Conservation (phyloP, 2,113 vertebrate genomes). For the Thamnophis sirtalis region DNA sequence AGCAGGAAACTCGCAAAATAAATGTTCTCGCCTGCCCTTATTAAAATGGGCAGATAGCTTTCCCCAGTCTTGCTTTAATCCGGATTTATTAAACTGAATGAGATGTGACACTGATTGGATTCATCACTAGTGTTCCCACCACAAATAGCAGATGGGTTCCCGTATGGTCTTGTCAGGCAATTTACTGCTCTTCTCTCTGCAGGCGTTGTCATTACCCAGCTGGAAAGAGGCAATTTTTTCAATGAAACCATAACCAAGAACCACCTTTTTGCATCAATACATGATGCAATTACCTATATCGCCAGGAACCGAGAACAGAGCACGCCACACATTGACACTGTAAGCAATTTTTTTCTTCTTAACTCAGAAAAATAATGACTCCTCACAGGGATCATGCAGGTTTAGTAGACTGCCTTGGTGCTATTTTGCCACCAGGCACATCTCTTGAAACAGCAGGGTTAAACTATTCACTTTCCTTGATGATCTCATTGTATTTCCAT, state of each 20-base stretch:
- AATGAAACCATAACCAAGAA: slow-evolving; percentile 79
- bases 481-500: no score
- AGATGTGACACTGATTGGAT: neutral
- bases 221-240: slow-evolving; percentile 84
- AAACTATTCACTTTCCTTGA: neutral
- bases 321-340: slow-evolving; percentile 36
- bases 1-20: neutral
- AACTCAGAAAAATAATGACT: neutral
- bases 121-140: neutral
- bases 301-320: slow-evolving; percentile 4
- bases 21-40: neutral
- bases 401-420: neutral
- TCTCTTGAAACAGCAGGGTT: neutral
- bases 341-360: neutral
- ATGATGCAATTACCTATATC: slow-evolving; percentile 75
- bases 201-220: slow-evolving; percentile 75
- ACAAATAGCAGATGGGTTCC: neutral
- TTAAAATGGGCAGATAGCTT: neutral
- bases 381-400: no score
- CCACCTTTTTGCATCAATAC: slow-evolving; percentile 80
- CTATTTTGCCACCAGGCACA: neutral
- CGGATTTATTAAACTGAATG: neutral
- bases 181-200: slow-evolving; percentile 10
- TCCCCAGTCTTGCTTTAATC: neutral
- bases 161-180: neutral